phyloP scores from a whole-genome alignment of 1,140 invertebrate species.

The Micrasema minimum region DNA sequence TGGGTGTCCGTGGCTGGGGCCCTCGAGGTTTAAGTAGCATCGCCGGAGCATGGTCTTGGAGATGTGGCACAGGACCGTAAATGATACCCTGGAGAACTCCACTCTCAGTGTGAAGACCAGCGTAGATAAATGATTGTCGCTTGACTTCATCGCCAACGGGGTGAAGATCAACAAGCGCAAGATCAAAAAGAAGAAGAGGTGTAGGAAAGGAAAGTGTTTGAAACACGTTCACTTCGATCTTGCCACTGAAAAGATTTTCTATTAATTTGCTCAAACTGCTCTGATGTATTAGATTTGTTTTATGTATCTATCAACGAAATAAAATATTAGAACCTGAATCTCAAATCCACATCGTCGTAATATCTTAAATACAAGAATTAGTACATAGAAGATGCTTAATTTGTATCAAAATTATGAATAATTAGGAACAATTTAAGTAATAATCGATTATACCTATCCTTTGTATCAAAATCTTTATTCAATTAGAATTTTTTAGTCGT shows the following conservation, averaged over 20 bases:
- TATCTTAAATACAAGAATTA: not conserved
- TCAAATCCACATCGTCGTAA: not conserved
- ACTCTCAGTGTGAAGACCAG: slow-evolving; percentile 55
- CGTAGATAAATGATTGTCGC: slow-evolving; percentile 54
- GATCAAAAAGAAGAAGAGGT: slow-evolving; percentile 33
- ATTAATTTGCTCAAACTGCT: slow-evolving; percentile 40
- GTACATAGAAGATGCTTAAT: not conserved
- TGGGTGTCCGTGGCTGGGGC: slow-evolving; percentile 74
- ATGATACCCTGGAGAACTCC: slow-evolving; percentile 65
- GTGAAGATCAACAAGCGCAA: slow-evolving; percentile 39
- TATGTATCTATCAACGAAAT: not conserved
- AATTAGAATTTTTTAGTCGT: too few relatives aligned
- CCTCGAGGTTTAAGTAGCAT: slow-evolving; percentile 71
- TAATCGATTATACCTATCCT: too few relatives aligned
- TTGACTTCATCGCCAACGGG: slow-evolving; percentile 40
- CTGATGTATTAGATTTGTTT: not conserved
- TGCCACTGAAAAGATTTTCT: slow-evolving; percentile 50
- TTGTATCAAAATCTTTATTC: too few relatives aligned
- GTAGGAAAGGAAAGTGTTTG: slow-evolving; percentile 40
- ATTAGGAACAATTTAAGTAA: not conserved
- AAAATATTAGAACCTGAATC: not conserved
- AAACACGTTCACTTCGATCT: slow-evolving; percentile 52
- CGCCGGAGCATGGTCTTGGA: slow-evolving; percentile 68
- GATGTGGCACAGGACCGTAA: slow-evolving; percentile 66
- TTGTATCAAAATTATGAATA: not conserved